phyloP scores from a whole-genome alignment of 2,888 invertebrate species.

The Phalera bucephala region DNA sequence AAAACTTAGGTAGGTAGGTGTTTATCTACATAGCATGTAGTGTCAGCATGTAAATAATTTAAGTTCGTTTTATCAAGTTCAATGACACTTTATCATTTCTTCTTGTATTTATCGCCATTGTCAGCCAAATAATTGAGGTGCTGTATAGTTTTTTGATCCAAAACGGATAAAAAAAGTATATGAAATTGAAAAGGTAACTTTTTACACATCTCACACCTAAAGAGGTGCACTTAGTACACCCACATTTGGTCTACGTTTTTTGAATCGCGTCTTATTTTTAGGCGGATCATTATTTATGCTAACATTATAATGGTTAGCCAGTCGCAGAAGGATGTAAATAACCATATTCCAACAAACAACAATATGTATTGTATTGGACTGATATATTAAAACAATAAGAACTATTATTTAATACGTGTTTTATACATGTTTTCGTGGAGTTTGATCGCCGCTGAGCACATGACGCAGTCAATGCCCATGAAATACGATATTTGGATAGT shows the following conservation, averaged over 20 bases:
- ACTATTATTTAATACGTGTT: too few species aligned
- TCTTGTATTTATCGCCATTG: slow-evolving; percentile 69
- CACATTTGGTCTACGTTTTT: too few species aligned
- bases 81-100: slow-evolving; percentile 68
- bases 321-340: too few species aligned
- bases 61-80: slow-evolving; percentile 66
- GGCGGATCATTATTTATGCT: too few species aligned
- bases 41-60: slow-evolving; percentile 12
- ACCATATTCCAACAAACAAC: too few species aligned
- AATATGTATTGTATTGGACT: too few species aligned
- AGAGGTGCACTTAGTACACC: too few species aligned
- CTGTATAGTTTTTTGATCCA: slow-evolving; percentile 15
- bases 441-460: slow-evolving; percentile 14
- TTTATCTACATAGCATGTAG: background rate
- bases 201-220: too few species aligned
- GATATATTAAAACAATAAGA: too few species aligned
- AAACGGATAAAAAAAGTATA: slow-evolving; percentile 3
- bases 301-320: too few species aligned
- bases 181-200: background rate
- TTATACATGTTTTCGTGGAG: too few species aligned
- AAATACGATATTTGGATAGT: slow-evolving; percentile 31
- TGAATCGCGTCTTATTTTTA: too few species aligned
- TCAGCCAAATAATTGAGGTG: slow-evolving; percentile 47
- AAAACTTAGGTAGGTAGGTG: background rate
- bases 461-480: slow-evolving; percentile 33